Evolutionary conservation across 2,113 vertebrate genomes (phyloP), one percentile per base, ranked within the genome.

Genomic region (Pagrus major): DNA sequence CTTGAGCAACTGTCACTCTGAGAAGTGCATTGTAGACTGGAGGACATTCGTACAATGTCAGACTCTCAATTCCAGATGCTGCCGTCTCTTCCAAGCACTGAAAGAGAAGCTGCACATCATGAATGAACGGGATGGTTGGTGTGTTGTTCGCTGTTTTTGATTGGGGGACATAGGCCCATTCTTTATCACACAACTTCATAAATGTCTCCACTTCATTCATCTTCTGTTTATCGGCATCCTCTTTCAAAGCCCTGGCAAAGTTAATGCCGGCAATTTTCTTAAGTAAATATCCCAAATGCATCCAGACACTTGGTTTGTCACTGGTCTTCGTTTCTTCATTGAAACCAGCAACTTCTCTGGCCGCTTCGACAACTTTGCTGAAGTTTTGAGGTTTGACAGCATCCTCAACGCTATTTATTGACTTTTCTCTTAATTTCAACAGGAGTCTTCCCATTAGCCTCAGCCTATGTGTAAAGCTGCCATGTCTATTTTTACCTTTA

Each of bases 341-440:
- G 52, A 63, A 79, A 9, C 76, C 64, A 0, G 35, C 1, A 1
- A 91, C 8, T 20, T 83, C 81, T 47, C 10, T 46, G 0, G 85
- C 76, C 9, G 83, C 77, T 44, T 85, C 81, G 3, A 75, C 44
- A 0, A 92, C 8, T 15, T 41, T 44, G 52, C 35, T 37, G 31
- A 92, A 89, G 78, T 92, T 88, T 0, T 83, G n/a, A 0, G 84
- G 87, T 49, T 84, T 92, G 15, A 81, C 2, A 1, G 86, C 89
- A 0, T 91, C 90, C 16, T 88, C 73, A 0, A 92, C 67, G 58
- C 31, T 72, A 6, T 3, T 8, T 3, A 93, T 79, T 0, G 79
- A 81, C 35, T 66, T 79, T 41, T 80, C 42, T 54, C 33, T 81
- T 2, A 92, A 47, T 0, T 0, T 15, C 8, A 86, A 9, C 39